These are phyloP conservation scores for Ophthalmolycus amberensis DNA, from an alignment of 2,113 vertebrate species.

Conservation along the genomic window DNA sequence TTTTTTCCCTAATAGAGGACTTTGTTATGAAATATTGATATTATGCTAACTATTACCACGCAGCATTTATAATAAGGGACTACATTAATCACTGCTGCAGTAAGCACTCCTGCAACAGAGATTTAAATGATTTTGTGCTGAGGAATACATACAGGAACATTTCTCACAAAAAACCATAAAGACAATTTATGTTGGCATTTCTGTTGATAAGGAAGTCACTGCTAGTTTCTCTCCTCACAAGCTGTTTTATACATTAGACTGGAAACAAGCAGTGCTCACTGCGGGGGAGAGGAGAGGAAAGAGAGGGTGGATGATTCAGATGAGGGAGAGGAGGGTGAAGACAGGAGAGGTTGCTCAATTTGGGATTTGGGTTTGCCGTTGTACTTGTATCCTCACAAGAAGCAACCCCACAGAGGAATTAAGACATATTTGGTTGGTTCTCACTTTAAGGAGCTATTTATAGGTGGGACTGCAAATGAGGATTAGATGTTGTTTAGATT, in stretches of 20 bases:
- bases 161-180: conserved; percentile 37
- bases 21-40: not conserved
- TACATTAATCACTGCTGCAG: not conserved
- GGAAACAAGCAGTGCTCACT: conserved; percentile 25
- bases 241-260: conserved; percentile 32
- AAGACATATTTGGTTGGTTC: not conserved
- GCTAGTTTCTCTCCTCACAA: conserved; percentile 30
- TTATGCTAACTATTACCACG: not conserved
- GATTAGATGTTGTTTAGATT: not conserved
- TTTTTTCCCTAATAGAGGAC: too few species aligned
- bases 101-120: not conserved
- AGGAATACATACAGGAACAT: conserved; percentile 33
- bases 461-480: not conserved
- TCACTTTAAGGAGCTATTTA: not conserved
- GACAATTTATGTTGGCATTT: conserved; percentile 37
- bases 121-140: not conserved
- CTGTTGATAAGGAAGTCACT: conserved; percentile 46
- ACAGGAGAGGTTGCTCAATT: conserved; percentile 52
- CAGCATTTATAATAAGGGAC: not conserved
- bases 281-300: conserved; percentile 21
- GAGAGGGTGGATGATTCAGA: conserved; percentile 58
- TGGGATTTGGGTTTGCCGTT: conserved; percentile 33
- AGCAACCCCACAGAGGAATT: not conserved
- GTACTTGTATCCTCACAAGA: not conserved
- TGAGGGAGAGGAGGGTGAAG: conserved; percentile 36